Conservation (phyloP, 2,113 vertebrate genomes). For the Odontophorus gujanensis region DNA sequence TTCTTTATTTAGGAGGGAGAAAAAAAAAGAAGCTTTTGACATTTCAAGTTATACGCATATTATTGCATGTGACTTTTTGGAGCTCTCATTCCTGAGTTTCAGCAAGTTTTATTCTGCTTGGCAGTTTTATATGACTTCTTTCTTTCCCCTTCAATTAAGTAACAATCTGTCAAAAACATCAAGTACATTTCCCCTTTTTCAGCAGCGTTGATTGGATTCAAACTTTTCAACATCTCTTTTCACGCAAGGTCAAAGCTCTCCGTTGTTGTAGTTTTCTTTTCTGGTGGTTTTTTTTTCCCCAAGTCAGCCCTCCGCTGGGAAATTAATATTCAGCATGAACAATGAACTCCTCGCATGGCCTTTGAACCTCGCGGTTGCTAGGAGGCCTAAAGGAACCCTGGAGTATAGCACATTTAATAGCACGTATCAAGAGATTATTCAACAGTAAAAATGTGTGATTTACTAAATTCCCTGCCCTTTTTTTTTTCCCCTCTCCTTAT, state of each 20-base stretch:
- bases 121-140: background rate
- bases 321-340: slow-evolving; percentile 76
- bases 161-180: slow-evolving; percentile 11
- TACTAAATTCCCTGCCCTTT: slow-evolving; percentile 12
- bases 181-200: background rate
- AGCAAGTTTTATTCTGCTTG: background rate
- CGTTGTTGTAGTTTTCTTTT: slow-evolving; percentile 47
- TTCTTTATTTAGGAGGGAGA: background rate
- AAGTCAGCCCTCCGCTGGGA: slow-evolving; percentile 51
- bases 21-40: background rate
- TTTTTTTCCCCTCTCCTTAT: background rate
- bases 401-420: slow-evolving; percentile 67
- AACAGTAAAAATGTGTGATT: slow-evolving; percentile 46
- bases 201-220: background rate
- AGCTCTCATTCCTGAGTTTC: background rate
- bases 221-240: slow-evolving; percentile 21
- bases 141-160: slow-evolving; percentile 18
- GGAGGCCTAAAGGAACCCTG: slow-evolving; percentile 71
- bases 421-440: slow-evolving; percentile 58
- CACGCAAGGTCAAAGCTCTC: background rate
- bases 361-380: slow-evolving; percentile 78
- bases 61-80: background rate
- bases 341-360: slow-evolving; percentile 72
- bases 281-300: slow-evolving; percentile 1
- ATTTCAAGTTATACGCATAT: background rate